Evolutionary conservation across 2,113 vertebrate genomes (phyloP).

Genomic region (Phyllopteryx taeniolatus): DNA sequence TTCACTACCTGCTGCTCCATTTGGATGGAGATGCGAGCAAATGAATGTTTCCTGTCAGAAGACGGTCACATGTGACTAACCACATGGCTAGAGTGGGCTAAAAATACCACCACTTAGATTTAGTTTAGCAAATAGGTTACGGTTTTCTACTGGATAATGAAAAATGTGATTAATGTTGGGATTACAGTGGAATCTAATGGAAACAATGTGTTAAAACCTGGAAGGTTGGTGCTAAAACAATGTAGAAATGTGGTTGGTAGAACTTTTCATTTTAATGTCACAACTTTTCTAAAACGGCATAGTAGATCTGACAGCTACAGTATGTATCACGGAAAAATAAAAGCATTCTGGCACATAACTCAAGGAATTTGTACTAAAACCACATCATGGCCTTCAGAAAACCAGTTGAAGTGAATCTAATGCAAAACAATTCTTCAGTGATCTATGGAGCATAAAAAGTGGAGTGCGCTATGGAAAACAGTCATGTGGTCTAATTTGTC

Average conservation of each 20-base stretch:
- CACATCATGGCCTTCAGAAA: not conserved
- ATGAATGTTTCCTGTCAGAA: not conserved
- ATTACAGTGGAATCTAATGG: not conserved
- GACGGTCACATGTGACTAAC: not conserved
- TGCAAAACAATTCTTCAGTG: not conserved
- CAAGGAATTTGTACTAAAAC: not conserved
- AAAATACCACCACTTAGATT: not conserved
- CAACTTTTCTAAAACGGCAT: not conserved
- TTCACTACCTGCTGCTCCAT: conserved; percentile 11
- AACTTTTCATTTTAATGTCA: too few species aligned
- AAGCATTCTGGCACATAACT: not conserved
- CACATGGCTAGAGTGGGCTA: not conserved
- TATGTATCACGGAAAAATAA: not conserved
- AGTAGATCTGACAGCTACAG: not conserved
- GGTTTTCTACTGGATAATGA: not conserved
- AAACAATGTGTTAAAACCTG: too few species aligned
- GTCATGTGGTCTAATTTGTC: not conserved
- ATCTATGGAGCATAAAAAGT: not conserved
- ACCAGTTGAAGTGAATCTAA: not conserved
- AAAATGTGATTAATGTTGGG: not conserved
- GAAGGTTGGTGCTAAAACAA: too few species aligned
- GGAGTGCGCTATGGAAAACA: not conserved
- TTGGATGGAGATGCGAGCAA: conserved; percentile 19
- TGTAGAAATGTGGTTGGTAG: too few species aligned
- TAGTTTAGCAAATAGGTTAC: not conserved